Conservation (phyloP, 2,113 vertebrate genomes). For the Lophochroa leadbeateri region DNA sequence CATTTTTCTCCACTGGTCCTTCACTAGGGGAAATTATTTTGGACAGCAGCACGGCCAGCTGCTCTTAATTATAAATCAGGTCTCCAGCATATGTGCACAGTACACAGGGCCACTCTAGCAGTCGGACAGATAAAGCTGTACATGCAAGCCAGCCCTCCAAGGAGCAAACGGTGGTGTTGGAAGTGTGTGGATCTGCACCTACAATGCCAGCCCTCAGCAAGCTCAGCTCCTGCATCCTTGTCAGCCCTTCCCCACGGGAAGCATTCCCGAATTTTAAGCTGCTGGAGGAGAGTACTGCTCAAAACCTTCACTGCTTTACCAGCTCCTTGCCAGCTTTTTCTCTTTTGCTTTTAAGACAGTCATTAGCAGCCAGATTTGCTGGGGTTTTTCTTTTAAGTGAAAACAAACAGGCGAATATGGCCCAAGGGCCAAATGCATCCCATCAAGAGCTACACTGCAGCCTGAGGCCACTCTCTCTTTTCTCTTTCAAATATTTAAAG, state of each 20-base stretch:
- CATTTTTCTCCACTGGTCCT: constrained; percentile 10
- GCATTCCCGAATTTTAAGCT: not conserved
- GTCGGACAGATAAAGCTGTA: not conserved
- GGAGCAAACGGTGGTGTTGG: not conserved
- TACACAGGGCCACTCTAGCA: not conserved
- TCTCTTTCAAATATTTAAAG: constrained; percentile 40
- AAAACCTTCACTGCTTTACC: not conserved
- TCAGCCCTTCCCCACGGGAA: not conserved
- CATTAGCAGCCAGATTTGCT: not conserved
- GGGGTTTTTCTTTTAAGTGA: not conserved
- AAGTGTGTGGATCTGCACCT: not conserved
- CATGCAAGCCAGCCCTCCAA: not conserved
- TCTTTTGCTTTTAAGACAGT: constrained; percentile 3
- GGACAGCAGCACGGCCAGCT: constrained; percentile 58
- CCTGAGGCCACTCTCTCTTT: not conserved
- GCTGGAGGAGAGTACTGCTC: not conserved
- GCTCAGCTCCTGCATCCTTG: not conserved
- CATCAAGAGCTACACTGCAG: not conserved
- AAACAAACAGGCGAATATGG: not conserved
- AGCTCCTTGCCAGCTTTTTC: not conserved
- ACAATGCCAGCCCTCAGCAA: not conserved
- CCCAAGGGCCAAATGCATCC: not conserved
- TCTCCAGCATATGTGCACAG: constrained; percentile 47
- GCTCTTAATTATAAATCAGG: constrained; percentile 69
- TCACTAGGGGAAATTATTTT: constrained; percentile 51